Percentiles rank a stretch among this genome's conserved stretches.
Conservation (phyloP, 2,888 invertebrate species). For the Oasisia sp. region DNA sequence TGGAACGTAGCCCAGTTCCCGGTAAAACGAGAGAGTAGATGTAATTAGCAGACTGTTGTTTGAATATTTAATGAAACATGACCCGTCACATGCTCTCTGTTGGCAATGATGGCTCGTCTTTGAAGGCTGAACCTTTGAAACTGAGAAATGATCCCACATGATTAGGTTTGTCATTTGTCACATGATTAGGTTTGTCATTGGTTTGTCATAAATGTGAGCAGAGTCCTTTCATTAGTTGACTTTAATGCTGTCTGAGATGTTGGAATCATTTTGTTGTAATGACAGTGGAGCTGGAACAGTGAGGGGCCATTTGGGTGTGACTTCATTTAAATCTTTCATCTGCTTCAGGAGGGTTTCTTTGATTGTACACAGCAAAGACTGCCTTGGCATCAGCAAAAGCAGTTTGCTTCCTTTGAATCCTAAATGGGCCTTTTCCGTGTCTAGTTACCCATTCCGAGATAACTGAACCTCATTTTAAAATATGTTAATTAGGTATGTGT, state of each 20-base stretch:
- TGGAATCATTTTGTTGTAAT: neutral
- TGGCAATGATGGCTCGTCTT: neutral
- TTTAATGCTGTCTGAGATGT: neutral
- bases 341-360: neutral
- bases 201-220: neutral
- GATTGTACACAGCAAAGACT: neutral
- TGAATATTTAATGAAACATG: neutral
- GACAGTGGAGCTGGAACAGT: neutral
- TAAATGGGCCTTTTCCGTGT: neutral
- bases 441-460: neutral
- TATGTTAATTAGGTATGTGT: neutral
- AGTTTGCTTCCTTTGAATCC: neutral
- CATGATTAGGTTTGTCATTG: slow-evolving; percentile 12
- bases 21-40: neutral
- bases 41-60: slow-evolving; percentile 17
- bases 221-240: neutral
- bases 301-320: neutral
- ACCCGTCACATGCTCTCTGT: neutral
- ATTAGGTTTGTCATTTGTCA: slow-evolving; percentile 8
- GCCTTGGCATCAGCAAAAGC: neutral
- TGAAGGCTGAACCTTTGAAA: neutral
- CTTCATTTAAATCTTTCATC: neutral
- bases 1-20: neutral
- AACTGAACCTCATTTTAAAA: neutral
- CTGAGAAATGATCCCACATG: neutral